Evolutionary conservation across 2,888 invertebrate genomes (phyloP).

Genomic region (Kryphioiulus occultus): DNA sequence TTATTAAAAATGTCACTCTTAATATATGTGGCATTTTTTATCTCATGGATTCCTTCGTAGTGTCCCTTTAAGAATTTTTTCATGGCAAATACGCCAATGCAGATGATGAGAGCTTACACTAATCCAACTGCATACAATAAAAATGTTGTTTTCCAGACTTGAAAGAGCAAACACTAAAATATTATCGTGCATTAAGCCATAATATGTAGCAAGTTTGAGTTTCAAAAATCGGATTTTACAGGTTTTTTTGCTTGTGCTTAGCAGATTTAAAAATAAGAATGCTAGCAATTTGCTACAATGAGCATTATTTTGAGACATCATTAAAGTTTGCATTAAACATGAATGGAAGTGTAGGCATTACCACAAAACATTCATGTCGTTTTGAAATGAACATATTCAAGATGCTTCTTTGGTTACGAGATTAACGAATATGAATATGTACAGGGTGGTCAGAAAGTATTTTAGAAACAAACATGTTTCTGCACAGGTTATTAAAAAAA

Average conservation of each 20-base stretch:
- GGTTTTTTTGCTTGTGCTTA: neutral
- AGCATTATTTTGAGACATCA: neutral
- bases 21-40: neutral
- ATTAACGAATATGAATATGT: too few species aligned
- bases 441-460: too few species aligned
- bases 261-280: neutral
- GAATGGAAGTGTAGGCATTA: neutral
- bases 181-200: neutral
- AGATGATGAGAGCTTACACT: conserved; percentile 25
- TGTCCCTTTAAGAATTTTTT: conserved; percentile 4
- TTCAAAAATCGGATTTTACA: neutral
- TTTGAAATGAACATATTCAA: neutral
- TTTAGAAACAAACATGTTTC: too few species aligned
- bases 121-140: conserved; percentile 17
- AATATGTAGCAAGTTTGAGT: neutral
- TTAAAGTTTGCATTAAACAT: neutral
- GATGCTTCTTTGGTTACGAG: neutral
- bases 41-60: neutral
- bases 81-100: conserved; percentile 29
- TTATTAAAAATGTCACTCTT: neutral
- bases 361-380: neutral
- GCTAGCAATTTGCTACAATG: neutral
- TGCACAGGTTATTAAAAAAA: too few species aligned
- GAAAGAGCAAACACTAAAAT: neutral
- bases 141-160: neutral